Evolutionary conservation across 2,797 vertebrate genomes (phyloP), one percentile per base, ranked within the genome.

Genomic region (Epinephelus malabaricus): DNA sequence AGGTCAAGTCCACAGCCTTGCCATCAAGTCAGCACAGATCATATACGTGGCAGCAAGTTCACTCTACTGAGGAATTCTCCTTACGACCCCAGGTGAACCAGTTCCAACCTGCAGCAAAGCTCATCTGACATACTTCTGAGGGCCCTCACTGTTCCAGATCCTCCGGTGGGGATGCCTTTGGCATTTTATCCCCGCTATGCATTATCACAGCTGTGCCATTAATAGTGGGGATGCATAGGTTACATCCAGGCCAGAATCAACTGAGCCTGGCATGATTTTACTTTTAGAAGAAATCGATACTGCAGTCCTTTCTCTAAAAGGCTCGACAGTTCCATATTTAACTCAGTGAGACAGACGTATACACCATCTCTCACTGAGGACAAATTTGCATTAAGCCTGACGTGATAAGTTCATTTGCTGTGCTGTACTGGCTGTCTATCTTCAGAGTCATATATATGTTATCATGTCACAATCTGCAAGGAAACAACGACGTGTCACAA

Each of bases 81-180:
- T 60, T 69, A 83, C 56, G 77, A 89, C 89, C 88, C 79, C 83
- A 69, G 73, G 88, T 83, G 81, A 93, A 94, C 93, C 91, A 94
- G 94, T 95, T 93, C 61, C 82, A 94, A 95, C 94, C 93, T 94
- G 94, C 87, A 91, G 78, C 67, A 15, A 84, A 15, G 67, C 90
- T 89, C 67, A 25, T 78, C 66, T 67, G 51, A 89, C 88, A 89
- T 76, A 81, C 72, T 91, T 91, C 54, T 62, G 70, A 78, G 56
- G 60, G 69, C 60, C 82, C 50, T 49, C 19, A 6, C 59, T 13
- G 25, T 51, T 86, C 40, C 76, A 74, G 49, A 61, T 85, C 66
- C 79, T 80, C 58, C 9, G 53, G 54, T 50, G 51, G 69, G 43
- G 40, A 72, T 15, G 61, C 72, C 51, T 47, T 49, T 46, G 55